These are phyloP conservation scores for Calonectris borealis DNA, from an alignment of 2,113 vertebrate species.

Conservation along the genomic window DNA sequence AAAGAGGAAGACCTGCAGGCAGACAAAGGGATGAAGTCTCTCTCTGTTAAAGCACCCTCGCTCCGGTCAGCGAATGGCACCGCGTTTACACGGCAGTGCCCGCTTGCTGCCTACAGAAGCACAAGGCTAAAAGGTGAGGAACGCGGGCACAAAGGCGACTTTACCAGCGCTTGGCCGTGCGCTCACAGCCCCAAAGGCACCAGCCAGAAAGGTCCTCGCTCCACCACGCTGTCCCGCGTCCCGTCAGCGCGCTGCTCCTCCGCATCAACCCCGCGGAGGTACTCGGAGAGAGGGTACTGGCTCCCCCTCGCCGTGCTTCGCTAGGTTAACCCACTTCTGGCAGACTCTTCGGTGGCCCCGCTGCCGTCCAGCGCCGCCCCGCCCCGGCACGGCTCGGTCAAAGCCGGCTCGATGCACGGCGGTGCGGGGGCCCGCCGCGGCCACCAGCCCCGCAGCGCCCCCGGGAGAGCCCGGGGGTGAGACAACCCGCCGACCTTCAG, in stretches of 20 bases:
- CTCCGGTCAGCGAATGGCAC: neutral
- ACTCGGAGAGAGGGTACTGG: neutral
- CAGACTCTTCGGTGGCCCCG: neutral
- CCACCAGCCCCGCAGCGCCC: no score
- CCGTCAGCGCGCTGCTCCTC: neutral
- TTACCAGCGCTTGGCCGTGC: accelerated
- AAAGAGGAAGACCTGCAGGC: accelerated
- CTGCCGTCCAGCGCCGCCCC: neutral
- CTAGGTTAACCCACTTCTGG: neutral
- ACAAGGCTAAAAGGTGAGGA: accelerated
- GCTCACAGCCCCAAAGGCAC: accelerated
- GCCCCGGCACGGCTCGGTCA: neutral
- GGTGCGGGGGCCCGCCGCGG: no score
- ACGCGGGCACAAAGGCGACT: neutral
- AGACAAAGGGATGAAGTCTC: neutral
- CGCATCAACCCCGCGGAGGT: neutral
- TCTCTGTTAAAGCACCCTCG: accelerated
- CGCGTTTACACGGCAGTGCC: accelerated
- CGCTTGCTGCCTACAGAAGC: neutral
- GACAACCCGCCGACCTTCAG: neutral
- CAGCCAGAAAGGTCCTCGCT: accelerated
- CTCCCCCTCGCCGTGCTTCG: neutral
- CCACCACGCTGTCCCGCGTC: neutral
- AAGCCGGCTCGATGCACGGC: neutral
- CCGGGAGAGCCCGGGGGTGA: neutral